Conservation (phyloP, 1,140 invertebrate genomes). For the Nylanderia fulva region DNA sequence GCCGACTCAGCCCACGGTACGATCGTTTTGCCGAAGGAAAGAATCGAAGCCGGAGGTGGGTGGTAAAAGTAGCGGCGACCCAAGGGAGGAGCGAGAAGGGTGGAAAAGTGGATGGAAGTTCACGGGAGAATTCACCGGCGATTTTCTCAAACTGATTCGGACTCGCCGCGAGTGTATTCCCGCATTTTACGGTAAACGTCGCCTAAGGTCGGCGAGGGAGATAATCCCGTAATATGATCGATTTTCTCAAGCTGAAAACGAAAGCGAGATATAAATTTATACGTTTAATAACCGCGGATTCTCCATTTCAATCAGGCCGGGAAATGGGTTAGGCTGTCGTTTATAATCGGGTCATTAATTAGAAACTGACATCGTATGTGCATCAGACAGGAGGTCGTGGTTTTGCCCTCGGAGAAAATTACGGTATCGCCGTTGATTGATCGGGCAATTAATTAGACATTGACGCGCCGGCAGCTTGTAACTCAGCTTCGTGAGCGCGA, state of each 20-base stretch:
- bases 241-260: neutral
- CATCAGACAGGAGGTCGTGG: constrained; percentile 49
- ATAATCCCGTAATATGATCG: neutral
- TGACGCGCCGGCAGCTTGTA: constrained; percentile 26
- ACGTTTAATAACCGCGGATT: neutral
- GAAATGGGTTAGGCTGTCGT: constrained; percentile 45
- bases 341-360: constrained; percentile 56
- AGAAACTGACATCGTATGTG: constrained; percentile 56
- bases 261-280: neutral
- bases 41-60: constrained; percentile 59
- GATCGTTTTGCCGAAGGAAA: constrained; percentile 69
- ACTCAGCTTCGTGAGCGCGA: constrained; percentile 33
- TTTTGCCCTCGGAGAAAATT: constrained; percentile 55
- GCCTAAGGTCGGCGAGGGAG: neutral
- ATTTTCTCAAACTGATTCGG: constrained; percentile 26
- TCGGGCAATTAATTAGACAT: constrained; percentile 61
- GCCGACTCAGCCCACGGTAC: constrained; percentile 71
- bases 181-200: neutral
- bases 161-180: constrained; percentile 1
- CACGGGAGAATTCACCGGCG: constrained; percentile 42
- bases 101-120: constrained; percentile 18
- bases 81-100: neutral
- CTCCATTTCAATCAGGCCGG: constrained; percentile 41
- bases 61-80: neutral
- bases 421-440: constrained; percentile 58